phyloP scores from a whole-genome alignment of 2,888 invertebrate genomes.

The Synergus laeviventris region DNA sequence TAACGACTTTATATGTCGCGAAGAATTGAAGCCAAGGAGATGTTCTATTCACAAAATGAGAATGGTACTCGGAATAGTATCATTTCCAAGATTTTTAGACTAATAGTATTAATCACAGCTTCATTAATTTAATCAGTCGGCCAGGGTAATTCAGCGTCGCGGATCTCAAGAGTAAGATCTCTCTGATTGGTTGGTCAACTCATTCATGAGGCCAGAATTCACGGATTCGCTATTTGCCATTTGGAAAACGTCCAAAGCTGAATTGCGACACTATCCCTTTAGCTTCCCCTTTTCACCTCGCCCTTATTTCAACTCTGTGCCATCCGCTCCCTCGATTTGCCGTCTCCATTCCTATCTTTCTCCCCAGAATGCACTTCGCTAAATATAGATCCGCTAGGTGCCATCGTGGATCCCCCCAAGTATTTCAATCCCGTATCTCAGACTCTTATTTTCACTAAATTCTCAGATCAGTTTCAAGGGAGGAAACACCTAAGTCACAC shows the following conservation, averaged over 20 bases:
- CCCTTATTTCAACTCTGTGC: background rate
- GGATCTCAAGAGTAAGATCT: constrained; percentile 15
- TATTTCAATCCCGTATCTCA: constrained; percentile 18
- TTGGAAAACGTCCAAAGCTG: constrained; percentile 67
- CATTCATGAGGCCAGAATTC: constrained; percentile 64
- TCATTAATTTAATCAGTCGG: constrained; percentile 40
- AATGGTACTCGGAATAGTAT: background rate
- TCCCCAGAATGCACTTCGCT: constrained; percentile 45
- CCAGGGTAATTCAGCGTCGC: constrained; percentile 29
- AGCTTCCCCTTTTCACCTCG: constrained; percentile 42
- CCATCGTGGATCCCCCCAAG: constrained; percentile 21
- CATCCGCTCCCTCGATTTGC: constrained; percentile 39
- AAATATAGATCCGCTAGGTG: constrained; percentile 44
- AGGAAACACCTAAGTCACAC: constrained; percentile 4
- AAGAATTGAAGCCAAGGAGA: constrained; percentile 22
- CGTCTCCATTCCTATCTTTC: constrained; percentile 31
- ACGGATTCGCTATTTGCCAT: constrained; percentile 57
- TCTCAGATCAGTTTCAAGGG: constrained; percentile 2
- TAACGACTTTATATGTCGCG: background rate
- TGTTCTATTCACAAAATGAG: constrained; percentile 16
- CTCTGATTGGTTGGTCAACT: constrained; percentile 53
- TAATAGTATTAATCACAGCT: constrained; percentile 37
- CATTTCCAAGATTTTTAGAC: constrained; percentile 38
- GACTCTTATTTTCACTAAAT: constrained; percentile 19
- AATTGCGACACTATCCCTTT: constrained; percentile 68